phyloP scores from a whole-genome alignment of 2,888 invertebrate genomes.

The Drosophila kuntzei region DNA sequence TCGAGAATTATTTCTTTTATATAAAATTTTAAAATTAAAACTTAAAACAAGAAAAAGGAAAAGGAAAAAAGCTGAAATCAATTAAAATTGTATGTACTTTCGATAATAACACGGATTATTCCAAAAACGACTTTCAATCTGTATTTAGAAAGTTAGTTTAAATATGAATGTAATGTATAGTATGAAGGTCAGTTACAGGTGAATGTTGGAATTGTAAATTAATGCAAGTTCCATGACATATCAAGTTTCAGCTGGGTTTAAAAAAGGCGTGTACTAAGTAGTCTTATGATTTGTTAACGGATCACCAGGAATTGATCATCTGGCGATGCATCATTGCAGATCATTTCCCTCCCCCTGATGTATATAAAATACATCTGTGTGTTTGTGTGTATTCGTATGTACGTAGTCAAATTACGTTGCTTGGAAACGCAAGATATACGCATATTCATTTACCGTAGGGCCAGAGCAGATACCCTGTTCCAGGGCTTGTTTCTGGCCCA shows the following conservation, averaged over 20 bases:
- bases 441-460: constrained; percentile 72
- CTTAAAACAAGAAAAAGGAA: too few species aligned
- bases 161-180: too few species aligned
- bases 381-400: constrained; percentile 13
- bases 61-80: too few species aligned
- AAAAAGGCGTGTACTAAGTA: constrained; percentile 26
- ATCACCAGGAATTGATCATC: constrained; percentile 59
- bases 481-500: constrained; percentile 54
- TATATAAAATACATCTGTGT: too few species aligned
- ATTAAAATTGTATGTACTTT: too few species aligned
- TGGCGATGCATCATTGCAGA: constrained; percentile 34
- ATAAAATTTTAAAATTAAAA: too few species aligned
- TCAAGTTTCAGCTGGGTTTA: constrained; percentile 35
- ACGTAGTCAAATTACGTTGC: constrained; percentile 79
- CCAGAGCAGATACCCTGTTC: constrained; percentile 20
- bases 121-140: neutral
- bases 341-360: constrained; percentile 12
- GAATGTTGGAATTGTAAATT: constrained; percentile 6
- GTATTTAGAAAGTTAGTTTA: constrained; percentile 10
- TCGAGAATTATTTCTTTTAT: too few species aligned
- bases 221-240: constrained; percentile 11
- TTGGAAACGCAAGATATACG: constrained; percentile 65
- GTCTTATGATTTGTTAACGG: constrained; percentile 42
- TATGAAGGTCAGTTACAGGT: constrained; percentile 26
- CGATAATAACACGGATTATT: too few species aligned